Evolutionary conservation across 2,797 vertebrate genomes (phyloP).

Genomic region (Mycteria americana): DNA sequence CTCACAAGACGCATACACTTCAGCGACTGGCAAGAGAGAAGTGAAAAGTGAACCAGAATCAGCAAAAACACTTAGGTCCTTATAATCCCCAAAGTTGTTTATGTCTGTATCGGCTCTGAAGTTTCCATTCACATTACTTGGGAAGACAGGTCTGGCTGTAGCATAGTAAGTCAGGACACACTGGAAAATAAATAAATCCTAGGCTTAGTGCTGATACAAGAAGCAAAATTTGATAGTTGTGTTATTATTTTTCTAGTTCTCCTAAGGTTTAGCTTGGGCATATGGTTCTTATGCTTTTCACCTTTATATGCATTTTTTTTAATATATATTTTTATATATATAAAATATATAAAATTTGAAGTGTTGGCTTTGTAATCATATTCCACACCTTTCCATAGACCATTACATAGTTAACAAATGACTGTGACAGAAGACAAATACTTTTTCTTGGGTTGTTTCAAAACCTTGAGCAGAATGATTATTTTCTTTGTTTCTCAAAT

Average conservation of each 20-base stretch:
- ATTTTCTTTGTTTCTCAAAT: not conserved
- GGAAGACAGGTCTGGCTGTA: not conserved
- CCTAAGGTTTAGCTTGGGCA: not conserved
- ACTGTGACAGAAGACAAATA: not conserved
- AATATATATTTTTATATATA: not conserved
- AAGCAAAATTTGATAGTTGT: not conserved
- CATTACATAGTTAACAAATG: not conserved
- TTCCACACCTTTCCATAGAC: not conserved
- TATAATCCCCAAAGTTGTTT: not conserved
- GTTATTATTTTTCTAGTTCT: not conserved
- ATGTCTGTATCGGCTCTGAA: not conserved
- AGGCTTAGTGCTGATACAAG: not conserved
- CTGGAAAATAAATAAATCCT: not conserved
- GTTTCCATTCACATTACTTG: not conserved
- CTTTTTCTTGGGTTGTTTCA: not conserved
- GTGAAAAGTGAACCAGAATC: not conserved
- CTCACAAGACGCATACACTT: not conserved
- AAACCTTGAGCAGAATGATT: not conserved
- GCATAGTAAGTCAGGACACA: not conserved
- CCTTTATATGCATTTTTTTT: too few species aligned
- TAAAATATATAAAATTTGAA: not conserved
- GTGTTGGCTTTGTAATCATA: not conserved
- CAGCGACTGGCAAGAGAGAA: not conserved
- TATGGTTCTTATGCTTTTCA: not conserved
- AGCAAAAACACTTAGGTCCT: not conserved